A percentile compares a stretch with the other conserved stretches of the same genome.
phyloP scores from a whole-genome alignment of 2,888 invertebrate species.

The Phasia obesa region DNA sequence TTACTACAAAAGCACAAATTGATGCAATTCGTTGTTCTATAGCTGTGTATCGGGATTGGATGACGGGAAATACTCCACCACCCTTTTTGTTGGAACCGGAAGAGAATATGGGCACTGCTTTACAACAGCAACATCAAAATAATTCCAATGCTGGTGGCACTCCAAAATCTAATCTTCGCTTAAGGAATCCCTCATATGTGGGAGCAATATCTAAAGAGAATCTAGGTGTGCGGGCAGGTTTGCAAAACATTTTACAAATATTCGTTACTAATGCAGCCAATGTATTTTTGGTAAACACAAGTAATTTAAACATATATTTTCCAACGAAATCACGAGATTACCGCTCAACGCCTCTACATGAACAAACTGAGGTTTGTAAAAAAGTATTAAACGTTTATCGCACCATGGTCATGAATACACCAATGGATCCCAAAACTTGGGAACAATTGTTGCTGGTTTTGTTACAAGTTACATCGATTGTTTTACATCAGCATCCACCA shows the following conservation, averaged over 20 bases:
- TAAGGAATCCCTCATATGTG: constrained; percentile 93
- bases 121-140: constrained; percentile 59
- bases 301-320: constrained; percentile 83
- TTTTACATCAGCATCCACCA: constrained; percentile 89
- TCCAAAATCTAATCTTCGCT: constrained; percentile 83
- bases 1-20: constrained; percentile 87
- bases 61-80: constrained; percentile 91
- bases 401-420: constrained; percentile 98
- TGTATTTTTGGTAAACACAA: constrained; percentile 89
- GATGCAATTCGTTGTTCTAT: constrained; percentile 94
- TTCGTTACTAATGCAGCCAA: constrained; percentile 98
- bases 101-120: constrained; percentile 78
- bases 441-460: constrained; percentile 93
- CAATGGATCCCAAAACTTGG: constrained; percentile 96
- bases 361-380: constrained; percentile 98
- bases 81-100: constrained; percentile 90
- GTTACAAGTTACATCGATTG: constrained; percentile 94
- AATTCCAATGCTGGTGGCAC: constrained; percentile 80
- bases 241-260: constrained; percentile 85
- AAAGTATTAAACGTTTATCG: constrained; percentile 97
- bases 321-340: constrained; percentile 84
- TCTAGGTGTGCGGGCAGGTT: constrained; percentile 90
- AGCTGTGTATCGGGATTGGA: constrained; percentile 97
- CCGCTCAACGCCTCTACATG: constrained; percentile 89
- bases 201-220: constrained; percentile 92